These are phyloP conservation scores for Coelinius sp. DNA, from an alignment of 2,888 invertebrate species.

Conservation along the genomic window DNA sequence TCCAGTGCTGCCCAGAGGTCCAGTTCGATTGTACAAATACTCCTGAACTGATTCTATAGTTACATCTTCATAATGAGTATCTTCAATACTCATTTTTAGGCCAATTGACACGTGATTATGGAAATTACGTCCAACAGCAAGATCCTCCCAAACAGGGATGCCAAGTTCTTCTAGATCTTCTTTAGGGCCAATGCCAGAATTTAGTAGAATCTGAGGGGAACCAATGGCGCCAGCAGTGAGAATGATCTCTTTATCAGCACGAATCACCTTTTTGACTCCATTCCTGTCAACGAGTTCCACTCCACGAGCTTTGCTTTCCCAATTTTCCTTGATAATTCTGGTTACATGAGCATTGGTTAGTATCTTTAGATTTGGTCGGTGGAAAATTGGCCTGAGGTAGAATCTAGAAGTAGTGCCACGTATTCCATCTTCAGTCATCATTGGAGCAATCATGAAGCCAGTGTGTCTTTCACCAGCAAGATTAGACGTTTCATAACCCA, in stretches of 20 bases:
- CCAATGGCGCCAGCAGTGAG: slow-evolving; percentile 73
- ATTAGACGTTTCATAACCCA: slow-evolving; percentile 64
- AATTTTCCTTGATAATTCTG: slow-evolving; percentile 62
- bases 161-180: slow-evolving; percentile 66
- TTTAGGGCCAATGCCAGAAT: slow-evolving; percentile 73
- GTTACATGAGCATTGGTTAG: slow-evolving; percentile 72
- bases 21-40: slow-evolving; percentile 63
- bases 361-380: slow-evolving; percentile 71
- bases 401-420: slow-evolving; percentile 73
- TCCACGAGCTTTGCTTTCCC: slow-evolving; percentile 74
- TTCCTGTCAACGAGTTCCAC: slow-evolving; percentile 70
- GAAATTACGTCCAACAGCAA: slow-evolving; percentile 66
- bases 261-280: slow-evolving; percentile 66
- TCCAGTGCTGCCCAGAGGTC: slow-evolving; percentile 69
- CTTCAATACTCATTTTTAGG: slow-evolving; percentile 60
- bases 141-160: slow-evolving; percentile 57
- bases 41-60: slow-evolving; percentile 63
- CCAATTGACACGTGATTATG: slow-evolving; percentile 68
- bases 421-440: slow-evolving; percentile 69
- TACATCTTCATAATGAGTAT: slow-evolving; percentile 58
- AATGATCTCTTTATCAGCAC: slow-evolving; percentile 72
- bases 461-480: slow-evolving; percentile 62
- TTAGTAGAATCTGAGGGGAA: slow-evolving; percentile 73
- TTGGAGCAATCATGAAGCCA: slow-evolving; percentile 70
- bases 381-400: slow-evolving; percentile 70